Conservation (phyloP, 2,888 invertebrate species). For the Camptogramma bilineatum region DNA sequence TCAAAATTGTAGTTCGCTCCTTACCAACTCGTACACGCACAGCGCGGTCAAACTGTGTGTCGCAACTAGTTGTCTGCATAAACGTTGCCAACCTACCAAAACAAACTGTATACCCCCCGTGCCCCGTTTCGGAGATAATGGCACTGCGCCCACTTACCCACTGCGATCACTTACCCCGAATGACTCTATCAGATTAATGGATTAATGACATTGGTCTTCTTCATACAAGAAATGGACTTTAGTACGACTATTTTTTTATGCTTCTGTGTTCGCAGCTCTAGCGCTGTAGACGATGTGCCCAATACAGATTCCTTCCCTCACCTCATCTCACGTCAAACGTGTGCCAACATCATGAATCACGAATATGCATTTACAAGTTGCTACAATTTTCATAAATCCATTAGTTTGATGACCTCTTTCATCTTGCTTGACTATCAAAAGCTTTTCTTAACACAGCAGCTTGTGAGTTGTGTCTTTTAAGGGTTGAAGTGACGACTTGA, state of each 20-base stretch:
- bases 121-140: too few relatives aligned
- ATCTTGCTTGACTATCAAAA: conserved; percentile 2
- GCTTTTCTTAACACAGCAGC: conserved; percentile 1
- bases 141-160: too few relatives aligned
- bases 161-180: too few relatives aligned
- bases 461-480: background rate
- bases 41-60: too few relatives aligned
- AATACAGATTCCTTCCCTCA: conserved; percentile 20
- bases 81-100: too few relatives aligned
- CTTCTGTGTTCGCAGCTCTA: background rate
- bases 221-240: too few relatives aligned
- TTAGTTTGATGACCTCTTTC: conserved; percentile 22
- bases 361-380: conserved; percentile 20
- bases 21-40: too few relatives aligned
- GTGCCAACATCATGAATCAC: conserved; percentile 38
- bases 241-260: background rate
- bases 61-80: too few relatives aligned
- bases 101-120: too few relatives aligned
- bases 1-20: too few relatives aligned
- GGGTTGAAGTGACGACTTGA: background rate
- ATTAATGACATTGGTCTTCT: too few relatives aligned
- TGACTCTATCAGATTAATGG: too few relatives aligned
- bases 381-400: conserved; percentile 25
- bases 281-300: conserved; percentile 3
- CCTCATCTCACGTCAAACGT: conserved; percentile 22